Conservation (phyloP, 1,140 invertebrate genomes). For the Solenopsis invicta region DNA sequence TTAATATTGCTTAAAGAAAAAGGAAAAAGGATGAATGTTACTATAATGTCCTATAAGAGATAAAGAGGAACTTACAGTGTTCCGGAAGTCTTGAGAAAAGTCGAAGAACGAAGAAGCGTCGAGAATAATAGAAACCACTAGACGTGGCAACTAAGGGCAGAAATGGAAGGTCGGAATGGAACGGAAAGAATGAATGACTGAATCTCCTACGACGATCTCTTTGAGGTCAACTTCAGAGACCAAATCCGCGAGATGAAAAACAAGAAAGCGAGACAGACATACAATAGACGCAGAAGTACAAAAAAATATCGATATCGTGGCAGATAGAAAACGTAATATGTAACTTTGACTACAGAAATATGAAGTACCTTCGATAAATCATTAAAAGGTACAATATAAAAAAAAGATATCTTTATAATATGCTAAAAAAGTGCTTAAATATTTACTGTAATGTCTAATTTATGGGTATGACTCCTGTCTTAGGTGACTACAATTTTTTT, state of each 20-base stretch:
- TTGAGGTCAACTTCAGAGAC: conserved; percentile 46
- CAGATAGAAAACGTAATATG: conserved; percentile 3
- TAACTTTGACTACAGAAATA: not conserved
- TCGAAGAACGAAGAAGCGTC: conserved; percentile 48
- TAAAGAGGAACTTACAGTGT: conserved; percentile 29
- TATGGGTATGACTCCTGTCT: not conserved
- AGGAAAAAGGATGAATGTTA: not conserved
- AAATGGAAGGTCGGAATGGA: not conserved
- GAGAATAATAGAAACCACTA: conserved; percentile 60
- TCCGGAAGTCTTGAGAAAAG: conserved; percentile 36
- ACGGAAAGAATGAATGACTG: conserved; percentile 52
- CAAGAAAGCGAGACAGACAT: not conserved
- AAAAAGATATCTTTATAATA: not conserved
- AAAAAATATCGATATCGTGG: conserved; percentile 9
- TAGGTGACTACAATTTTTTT: not conserved
- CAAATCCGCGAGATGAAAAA: conserved; percentile 30
- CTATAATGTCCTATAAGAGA: conserved; percentile 32
- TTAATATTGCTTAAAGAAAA: not conserved
- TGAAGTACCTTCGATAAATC: not conserved
- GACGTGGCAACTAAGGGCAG: conserved; percentile 4
- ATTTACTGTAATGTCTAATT: not conserved
- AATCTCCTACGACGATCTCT: conserved; percentile 37
- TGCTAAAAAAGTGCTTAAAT: not conserved
- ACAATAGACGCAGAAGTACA: not conserved
- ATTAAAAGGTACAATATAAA: not conserved